phyloP scores from a whole-genome alignment of 2,888 invertebrate genomes.

The Caenorhabditis wallacei region DNA sequence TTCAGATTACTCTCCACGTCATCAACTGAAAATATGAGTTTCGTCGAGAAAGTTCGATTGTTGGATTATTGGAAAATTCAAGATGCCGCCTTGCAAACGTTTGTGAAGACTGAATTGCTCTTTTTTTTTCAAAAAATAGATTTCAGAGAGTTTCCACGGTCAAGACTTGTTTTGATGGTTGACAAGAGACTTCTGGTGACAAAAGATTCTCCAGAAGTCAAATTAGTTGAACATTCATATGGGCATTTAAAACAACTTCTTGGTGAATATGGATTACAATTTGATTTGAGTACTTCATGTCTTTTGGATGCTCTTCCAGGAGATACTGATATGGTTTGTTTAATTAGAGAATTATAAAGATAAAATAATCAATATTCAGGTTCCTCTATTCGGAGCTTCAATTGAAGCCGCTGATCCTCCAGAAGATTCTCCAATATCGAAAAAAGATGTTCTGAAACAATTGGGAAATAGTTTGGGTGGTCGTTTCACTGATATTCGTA shows the following conservation, averaged over 20 bases:
- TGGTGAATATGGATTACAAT: slow-evolving; percentile 75
- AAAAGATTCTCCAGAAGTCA: slow-evolving; percentile 31
- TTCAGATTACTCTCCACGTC: slow-evolving; percentile 34
- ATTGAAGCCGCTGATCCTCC: slow-evolving; percentile 68
- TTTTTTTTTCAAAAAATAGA: slow-evolving; percentile 5
- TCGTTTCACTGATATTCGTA: slow-evolving; percentile 68
- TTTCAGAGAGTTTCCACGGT: slow-evolving; percentile 71
- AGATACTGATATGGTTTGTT: slow-evolving; percentile 47
- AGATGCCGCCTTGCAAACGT: slow-evolving; percentile 65
- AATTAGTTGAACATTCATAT: slow-evolving; percentile 49
- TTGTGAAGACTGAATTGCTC: background rate
- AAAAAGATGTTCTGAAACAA: slow-evolving; percentile 66
- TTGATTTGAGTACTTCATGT: slow-evolving; percentile 75
- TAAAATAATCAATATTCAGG: slow-evolving; percentile 20
- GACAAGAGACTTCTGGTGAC: slow-evolving; percentile 72
- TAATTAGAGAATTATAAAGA: background rate
- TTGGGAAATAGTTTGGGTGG: slow-evolving; percentile 71
- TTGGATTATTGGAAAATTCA: slow-evolving; percentile 75
- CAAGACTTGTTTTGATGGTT: slow-evolving; percentile 72
- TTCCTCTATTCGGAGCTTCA: slow-evolving; percentile 71
- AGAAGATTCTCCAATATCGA: slow-evolving; percentile 69
- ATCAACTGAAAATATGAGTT: slow-evolving; percentile 47
- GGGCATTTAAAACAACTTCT: slow-evolving; percentile 71
- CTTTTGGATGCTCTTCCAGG: slow-evolving; percentile 72
- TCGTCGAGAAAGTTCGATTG: slow-evolving; percentile 70